Evolutionary conservation across 2,113 vertebrate genomes (phyloP), one percentile per base, ranked within the genome.

Genomic region (Tetraodon nigroviridis): DNA sequence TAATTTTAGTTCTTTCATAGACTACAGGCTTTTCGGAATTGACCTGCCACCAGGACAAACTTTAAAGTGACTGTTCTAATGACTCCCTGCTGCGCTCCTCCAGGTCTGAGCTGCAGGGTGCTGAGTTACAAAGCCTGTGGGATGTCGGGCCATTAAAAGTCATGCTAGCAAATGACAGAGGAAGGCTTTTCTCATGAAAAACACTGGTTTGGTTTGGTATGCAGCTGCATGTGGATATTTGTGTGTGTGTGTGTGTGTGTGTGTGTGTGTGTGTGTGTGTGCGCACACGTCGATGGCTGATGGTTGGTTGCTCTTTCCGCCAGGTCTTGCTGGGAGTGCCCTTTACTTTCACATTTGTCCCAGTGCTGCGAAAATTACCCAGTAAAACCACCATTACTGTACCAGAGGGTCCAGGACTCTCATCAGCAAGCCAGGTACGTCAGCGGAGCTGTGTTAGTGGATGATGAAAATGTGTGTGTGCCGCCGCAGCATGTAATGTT

Each of bases 261-360:
- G 8, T 1, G 5, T 32, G 29, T 32, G 29, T 5, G 8, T 37
- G 2, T 8, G 10, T 37, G 32, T 3, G 32, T 37, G 32, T 37
- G 32, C 8, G 32, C 12, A 10, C 22, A 5, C 17, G 2, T 51
- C 17, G 51, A 51, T 1, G 4, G 46, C 40, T 47, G 51, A 3
- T 24, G n/a, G n/a, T 1, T 49, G 7, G 52, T 2, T 13, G 49
- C 18, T 79, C 17, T 71, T 11, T 59, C 49, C 60, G 58, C 42
- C 69, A 92, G 90, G 79, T 80, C 62, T 69, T 71, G n/a, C 6
- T 61, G 51, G 76, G 76, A 14, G 88, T 89, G 75, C 81, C 90
- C 58, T 17, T 90, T 77, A 71, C 72, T 50, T 94, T 96, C 87
- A 93, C 90, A 4, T 95, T 97, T 50, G 58, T 96, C 52, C 94